A percentile compares a stretch with the other conserved stretches of the same genome.
Conservation (phyloP, 2,888 invertebrate genomes). For the Trichopoda pennipes region DNA sequence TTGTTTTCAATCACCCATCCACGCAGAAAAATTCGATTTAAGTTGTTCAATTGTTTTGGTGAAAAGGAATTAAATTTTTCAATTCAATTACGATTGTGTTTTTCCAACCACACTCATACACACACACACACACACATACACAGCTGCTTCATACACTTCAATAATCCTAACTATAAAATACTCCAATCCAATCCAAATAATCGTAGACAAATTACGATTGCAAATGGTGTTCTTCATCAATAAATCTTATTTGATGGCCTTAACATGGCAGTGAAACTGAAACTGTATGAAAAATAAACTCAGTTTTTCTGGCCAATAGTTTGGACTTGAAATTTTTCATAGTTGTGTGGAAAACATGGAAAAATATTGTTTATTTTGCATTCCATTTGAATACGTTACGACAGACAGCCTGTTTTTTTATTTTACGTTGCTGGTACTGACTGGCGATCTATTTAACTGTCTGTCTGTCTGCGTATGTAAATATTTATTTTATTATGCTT, state of each 20-base stretch:
- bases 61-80: conserved; percentile 50
- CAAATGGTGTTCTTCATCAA: conserved; percentile 55
- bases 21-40: conserved; percentile 18
- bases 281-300: conserved; percentile 16
- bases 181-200: not conserved
- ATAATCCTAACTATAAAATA: conserved; percentile 37
- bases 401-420: conserved; percentile 8
- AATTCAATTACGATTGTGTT: conserved; percentile 64
- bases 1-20: conserved; percentile 1
- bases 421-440: conserved; percentile 61
- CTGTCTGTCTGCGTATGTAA: conserved; percentile 76
- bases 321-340: conserved; percentile 39
- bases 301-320: conserved; percentile 48
- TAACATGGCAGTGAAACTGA: conserved; percentile 50
- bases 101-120: conserved; percentile 28
- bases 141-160: conserved; percentile 14
- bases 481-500: conserved; percentile 75
- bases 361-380: conserved; percentile 60
- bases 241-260: conserved; percentile 62
- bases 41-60: conserved; percentile 45
- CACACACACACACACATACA: conserved; percentile 6
- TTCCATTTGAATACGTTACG: conserved; percentile 46
- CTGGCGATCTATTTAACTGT: conserved; percentile 67
- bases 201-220: conserved; percentile 41
- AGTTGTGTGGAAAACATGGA: not conserved